A percentile compares a stretch with the other conserved stretches of the same genome.
Conservation (phyloP, 2,888 invertebrate genomes). For the Nomada goodeniana region DNA sequence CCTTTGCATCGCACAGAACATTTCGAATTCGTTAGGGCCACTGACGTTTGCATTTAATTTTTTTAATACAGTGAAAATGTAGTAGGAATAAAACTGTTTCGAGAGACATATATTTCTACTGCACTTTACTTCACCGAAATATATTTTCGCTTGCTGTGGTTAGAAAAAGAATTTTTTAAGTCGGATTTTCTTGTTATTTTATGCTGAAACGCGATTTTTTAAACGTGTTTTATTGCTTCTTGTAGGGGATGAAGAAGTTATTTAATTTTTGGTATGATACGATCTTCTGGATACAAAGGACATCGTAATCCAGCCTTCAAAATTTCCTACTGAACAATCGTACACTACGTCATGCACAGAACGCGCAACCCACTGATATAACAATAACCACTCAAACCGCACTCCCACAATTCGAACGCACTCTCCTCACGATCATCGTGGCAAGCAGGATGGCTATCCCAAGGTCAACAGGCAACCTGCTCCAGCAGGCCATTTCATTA, state of each 20-base stretch:
- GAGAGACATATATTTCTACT: too few relatives aligned
- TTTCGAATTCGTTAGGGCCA: too few relatives aligned
- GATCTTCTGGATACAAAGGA: background rate
- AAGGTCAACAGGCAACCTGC: conserved; percentile 8
- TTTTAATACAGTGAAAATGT: too few relatives aligned
- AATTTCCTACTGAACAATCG: background rate
- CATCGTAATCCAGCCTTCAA: background rate
- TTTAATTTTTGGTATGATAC: background rate
- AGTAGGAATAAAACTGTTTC: too few relatives aligned
- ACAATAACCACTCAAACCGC: conserved; percentile 2
- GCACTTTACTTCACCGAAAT: too few relatives aligned
- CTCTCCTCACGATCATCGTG: conserved; percentile 8
- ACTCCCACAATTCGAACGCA: background rate
- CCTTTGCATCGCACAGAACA: too few relatives aligned
- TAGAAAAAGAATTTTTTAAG: too few relatives aligned
- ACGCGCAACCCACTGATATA: background rate
- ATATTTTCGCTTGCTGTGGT: too few relatives aligned
- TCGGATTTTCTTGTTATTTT: too few relatives aligned
- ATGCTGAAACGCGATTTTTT: too few relatives aligned
- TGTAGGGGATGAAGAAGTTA: too few relatives aligned
- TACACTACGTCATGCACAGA: background rate
- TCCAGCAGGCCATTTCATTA: conserved; percentile 12
- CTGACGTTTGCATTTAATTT: too few relatives aligned
- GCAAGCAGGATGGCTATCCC: background rate
- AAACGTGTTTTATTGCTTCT: background rate